These are phyloP conservation scores for Phyto melanocephala DNA, from an alignment of 2,888 invertebrate genomes.

Conservation along the genomic window DNA sequence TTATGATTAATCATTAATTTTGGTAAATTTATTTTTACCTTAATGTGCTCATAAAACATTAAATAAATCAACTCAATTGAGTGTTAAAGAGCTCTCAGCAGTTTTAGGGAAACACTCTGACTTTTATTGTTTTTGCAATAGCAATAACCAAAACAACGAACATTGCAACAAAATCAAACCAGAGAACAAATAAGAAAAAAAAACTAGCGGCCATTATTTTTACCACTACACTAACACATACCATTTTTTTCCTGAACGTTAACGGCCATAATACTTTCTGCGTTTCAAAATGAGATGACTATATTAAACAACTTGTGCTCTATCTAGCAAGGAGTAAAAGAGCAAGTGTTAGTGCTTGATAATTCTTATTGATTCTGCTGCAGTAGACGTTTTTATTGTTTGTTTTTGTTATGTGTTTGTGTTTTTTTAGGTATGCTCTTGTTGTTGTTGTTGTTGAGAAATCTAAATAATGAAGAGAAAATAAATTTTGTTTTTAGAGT, in stretches of 20 bases:
- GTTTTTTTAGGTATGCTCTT: neutral
- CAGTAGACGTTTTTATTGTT: neutral
- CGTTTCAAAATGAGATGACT: constrained; percentile 31
- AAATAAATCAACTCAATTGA: constrained; percentile 62
- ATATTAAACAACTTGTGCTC: neutral
- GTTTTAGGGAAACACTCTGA: neutral
- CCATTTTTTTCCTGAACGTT: neutral
- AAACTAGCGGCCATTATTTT: constrained; percentile 68
- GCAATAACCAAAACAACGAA: constrained; percentile 7
- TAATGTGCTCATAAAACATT: constrained; percentile 44
- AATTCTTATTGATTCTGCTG: constrained; percentile 48
- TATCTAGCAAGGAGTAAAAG: constrained; percentile 19
- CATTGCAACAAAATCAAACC: neutral
- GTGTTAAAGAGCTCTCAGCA: constrained; percentile 50
- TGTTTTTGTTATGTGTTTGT: neutral
- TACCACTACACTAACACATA: constrained; percentile 49
- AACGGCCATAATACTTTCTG: constrained; percentile 58
- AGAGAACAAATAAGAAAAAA: constrained; percentile 43
- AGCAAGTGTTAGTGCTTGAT: constrained; percentile 1
- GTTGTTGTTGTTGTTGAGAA: constrained; percentile 23
- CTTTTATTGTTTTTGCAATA: constrained; percentile 1
- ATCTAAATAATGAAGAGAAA: constrained; percentile 10
- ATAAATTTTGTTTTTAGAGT: constrained; percentile 40
- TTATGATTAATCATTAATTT: neutral
- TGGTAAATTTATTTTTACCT: constrained; percentile 8